Evolutionary conservation across 2,797 vertebrate species (phyloP), one percentile per base, ranked within the genome.

Genomic region (Pseudopleuronectes americanus): DNA sequence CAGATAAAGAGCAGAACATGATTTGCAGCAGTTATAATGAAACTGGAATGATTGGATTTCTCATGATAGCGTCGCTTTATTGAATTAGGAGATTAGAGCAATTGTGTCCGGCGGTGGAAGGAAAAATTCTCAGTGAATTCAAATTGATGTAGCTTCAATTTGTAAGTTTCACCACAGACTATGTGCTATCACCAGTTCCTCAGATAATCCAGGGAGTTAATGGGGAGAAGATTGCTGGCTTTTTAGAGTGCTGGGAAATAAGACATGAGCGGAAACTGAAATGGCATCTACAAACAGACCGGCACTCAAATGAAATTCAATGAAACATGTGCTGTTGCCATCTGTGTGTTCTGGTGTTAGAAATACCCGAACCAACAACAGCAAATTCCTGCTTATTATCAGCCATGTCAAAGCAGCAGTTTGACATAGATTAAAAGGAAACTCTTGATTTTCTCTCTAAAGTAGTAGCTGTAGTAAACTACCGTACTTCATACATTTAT

Each of bases 1-100:
- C 24, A 51, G 57, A 79, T 49, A 47, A 74, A 68, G 28, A 52
- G 58, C 5, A 8, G 69, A 58, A 26, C 12, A 24, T 55, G 4
- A 68, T 58, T 31, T 55, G 51, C 33, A 58, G 51, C 16, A 54
- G 41, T 24, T 74, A 48, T 64, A 68, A 71, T 71, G 70, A 45
- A 73, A 71, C 4, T 38, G 23, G 24, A 38, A 53, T n/a, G n/a
- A 63, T 24, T 58, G 12, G 1, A 57, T 59, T 58, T 21, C 22
- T 55, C 22, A 53, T 21, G 19, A 71, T 1, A 23, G 13, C 47
- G 24, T 59, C 28, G 57, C 24, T 23, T 38, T 19, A 62, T 17
- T 71, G 54, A 55, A 56, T 67, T 67, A 57, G 59, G n/a, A 69
- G 54, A 76, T 54, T 47, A 31, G 31, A 48, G 9, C 17, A 68